Base-by-base conservation (phyloP, 2,113 vertebrate species). In the Erinaceus europaeus region DNA sequence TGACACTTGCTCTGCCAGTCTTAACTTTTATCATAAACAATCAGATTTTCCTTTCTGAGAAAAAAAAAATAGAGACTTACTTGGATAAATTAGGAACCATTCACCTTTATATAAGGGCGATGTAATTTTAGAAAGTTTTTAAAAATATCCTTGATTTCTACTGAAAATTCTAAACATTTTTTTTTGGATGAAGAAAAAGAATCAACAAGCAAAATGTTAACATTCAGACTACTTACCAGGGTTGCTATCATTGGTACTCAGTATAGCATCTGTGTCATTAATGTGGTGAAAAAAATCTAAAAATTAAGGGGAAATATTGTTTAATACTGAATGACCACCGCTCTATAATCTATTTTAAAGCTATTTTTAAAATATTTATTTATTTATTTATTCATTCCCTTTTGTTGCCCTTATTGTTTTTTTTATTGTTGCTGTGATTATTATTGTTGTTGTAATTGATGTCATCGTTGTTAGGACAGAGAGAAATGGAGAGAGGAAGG, bases 211-310 rank as follows among this genome's bases (percentile, higher is more conserved):
- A 50, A 67, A 61, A 79, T n/a, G 59, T 25, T n/a, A 46, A 84
- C 18, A 42, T 74, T 15, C 74, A 75, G 86, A 52, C 5, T 86
- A 93, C 97, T 96, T 95, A 99, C 99, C 98, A 97, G 85, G 97
- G n/a, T 97, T 97, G 84, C 97, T 98, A 83, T 97, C 98, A 72
- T 99, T 99, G 6, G 98, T 99, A 75, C 98, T 98, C 91, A 97
- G 98, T 48, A 97, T 93, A 68, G 96, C 86, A 73, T 98, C 98
- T n/a, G 98, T 98, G 61, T 98, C 79, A 88, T 95, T 99, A 94
- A 99, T 92, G 81, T 98, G 95, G 95, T 99, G 97, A 93, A 97
- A 96, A 72, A 98, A 98, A 95, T 99, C 99, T 99, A 96, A 93
- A 97, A 96, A 50, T 88, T 34, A 93, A 93, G 50, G 81, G 93